These are phyloP conservation scores for Cisticola juncidis DNA, from an alignment of 2,113 vertebrate species.

Conservation along the genomic window DNA sequence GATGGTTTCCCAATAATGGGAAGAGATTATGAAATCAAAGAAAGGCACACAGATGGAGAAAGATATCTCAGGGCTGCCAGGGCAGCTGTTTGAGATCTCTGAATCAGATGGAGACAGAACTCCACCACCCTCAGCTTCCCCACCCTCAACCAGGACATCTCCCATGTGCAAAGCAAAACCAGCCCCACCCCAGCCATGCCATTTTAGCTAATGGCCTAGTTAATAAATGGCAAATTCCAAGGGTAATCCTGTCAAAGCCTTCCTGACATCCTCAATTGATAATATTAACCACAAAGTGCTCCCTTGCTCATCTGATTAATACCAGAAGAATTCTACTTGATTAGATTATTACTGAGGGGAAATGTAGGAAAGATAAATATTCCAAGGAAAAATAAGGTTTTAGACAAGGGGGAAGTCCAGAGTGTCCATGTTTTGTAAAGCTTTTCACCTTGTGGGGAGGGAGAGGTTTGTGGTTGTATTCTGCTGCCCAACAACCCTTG, in stretches of 20 bases:
- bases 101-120: slow-evolving; percentile 55
- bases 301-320: slow-evolving; percentile 35
- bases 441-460: neutral
- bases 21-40: slow-evolving; percentile 62
- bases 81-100: slow-evolving; percentile 52
- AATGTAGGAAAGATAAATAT: slow-evolving; percentile 11
- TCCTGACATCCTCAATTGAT: slow-evolving; percentile 30
- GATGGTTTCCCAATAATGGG: slow-evolving; percentile 53
- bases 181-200: neutral
- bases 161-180: slow-evolving; percentile 28
- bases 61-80: slow-evolving; percentile 49
- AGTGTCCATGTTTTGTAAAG: neutral
- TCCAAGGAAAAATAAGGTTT: neutral
- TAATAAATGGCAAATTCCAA: slow-evolving; percentile 53
- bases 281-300: slow-evolving; percentile 30
- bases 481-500: neutral
- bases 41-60: slow-evolving; percentile 23
- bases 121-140: slow-evolving; percentile 42
- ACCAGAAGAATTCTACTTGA: slow-evolving; percentile 42
- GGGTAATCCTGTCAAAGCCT: slow-evolving; percentile 51
- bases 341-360: slow-evolving; percentile 5
- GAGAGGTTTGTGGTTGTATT: neutral
- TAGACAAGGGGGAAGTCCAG: neutral
- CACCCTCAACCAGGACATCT: slow-evolving; percentile 23
- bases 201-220: slow-evolving; percentile 44